Conservation (phyloP, 2,113 vertebrate genomes). For the Athene cunicularia region DNA sequence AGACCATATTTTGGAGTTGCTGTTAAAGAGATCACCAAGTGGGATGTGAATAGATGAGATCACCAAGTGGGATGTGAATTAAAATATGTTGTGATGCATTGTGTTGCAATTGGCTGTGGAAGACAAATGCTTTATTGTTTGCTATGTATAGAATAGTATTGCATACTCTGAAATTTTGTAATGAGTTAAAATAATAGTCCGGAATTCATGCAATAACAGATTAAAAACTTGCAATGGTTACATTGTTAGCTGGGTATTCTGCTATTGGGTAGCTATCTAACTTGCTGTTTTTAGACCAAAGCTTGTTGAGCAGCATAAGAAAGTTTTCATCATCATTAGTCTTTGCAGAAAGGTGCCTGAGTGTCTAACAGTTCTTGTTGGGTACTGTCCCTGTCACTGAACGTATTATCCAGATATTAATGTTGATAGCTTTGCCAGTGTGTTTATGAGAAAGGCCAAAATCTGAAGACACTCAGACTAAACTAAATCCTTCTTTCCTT, state of each 20-base stretch:
- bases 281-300: neutral
- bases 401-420: slow-evolving; percentile 13
- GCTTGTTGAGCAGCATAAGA: neutral
- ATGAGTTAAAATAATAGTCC: neutral
- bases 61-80: neutral
- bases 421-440: slow-evolving; percentile 27
- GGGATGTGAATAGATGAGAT: neutral
- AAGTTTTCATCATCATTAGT: neutral
- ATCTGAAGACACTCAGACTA: slow-evolving; percentile 41
- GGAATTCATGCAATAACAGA: neutral
- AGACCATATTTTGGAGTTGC: neutral
- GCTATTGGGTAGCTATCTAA: neutral
- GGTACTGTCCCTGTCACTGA: neutral
- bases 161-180: neutral
- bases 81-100: neutral
- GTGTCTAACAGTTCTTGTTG: slow-evolving; percentile 26
- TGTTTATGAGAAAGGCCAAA: slow-evolving; percentile 56
- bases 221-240: neutral
- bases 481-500: slow-evolving; percentile 35
- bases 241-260: neutral
- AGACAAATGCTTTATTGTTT: neutral
- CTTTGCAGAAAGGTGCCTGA: neutral
- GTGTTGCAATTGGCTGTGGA: neutral
- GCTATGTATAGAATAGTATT: neutral
- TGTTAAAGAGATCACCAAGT: neutral